These are phyloP conservation scores for Thunnus thynnus DNA, from an alignment of 2,113 vertebrate genomes.

Conservation along the genomic window DNA sequence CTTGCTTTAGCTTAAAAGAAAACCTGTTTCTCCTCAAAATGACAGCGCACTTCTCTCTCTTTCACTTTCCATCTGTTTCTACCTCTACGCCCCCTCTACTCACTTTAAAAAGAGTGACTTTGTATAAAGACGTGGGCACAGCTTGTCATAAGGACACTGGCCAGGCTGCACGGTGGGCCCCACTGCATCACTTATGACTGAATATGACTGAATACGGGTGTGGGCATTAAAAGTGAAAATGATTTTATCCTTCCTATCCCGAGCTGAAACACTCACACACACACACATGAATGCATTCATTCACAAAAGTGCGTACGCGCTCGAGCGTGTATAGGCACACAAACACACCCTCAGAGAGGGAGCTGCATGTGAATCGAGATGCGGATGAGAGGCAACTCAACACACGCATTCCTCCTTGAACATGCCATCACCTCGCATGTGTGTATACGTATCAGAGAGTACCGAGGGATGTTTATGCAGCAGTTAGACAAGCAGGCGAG, in stretches of 20 bases:
- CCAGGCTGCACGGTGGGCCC: constrained; percentile 65
- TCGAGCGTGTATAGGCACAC: constrained; percentile 12
- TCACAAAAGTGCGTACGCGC: constrained; percentile 43
- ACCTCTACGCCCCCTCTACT: constrained; percentile 20
- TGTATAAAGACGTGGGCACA: constrained; percentile 63
- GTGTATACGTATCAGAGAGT: constrained; percentile 34
- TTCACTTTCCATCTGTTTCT: constrained; percentile 15
- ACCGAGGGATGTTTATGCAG: constrained; percentile 70
- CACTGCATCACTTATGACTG: constrained; percentile 48
- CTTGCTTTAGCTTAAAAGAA: constrained; percentile 39
- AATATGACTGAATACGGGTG: constrained; percentile 56
- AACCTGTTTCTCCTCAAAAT: constrained; percentile 68
- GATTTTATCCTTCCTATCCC: constrained; percentile 34
- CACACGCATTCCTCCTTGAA: constrained; percentile 59
- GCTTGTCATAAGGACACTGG: constrained; percentile 74
- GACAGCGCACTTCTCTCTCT: constrained; percentile 43
- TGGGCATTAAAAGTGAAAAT: constrained; percentile 49
- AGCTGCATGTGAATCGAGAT: constrained; percentile 40
- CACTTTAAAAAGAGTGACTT: constrained; percentile 62
- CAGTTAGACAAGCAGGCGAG: constrained; percentile 59
- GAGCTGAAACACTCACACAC: constrained; percentile 22
- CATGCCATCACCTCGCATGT: constrained; percentile 62
- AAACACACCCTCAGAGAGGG: constrained; percentile 18
- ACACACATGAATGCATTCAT: constrained; percentile 61
- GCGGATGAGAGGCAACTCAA: constrained; percentile 34